These are phyloP conservation scores for Caerostris darwini DNA, from an alignment of 1,140 invertebrate genomes.

Conservation along the genomic window DNA sequence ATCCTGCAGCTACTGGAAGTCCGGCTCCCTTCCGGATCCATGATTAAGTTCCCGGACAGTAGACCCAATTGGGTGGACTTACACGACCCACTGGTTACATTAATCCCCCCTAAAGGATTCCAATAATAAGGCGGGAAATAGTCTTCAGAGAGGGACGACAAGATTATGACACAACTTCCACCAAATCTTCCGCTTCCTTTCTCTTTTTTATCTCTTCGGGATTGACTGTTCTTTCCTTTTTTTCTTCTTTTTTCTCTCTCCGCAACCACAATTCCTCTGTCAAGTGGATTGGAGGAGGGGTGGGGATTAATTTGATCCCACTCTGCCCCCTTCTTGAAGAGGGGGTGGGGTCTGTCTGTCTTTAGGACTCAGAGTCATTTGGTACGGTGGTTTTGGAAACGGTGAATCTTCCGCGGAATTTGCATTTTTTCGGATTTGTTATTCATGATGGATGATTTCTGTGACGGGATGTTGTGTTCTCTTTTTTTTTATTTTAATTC, in stretches of 20 bases:
- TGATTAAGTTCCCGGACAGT: conserved; percentile 64
- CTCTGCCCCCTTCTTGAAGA: background rate
- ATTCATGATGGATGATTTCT: conserved; percentile 27
- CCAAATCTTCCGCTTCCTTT: conserved; percentile 17
- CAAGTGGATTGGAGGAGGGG: background rate
- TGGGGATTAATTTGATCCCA: conserved; percentile 11
- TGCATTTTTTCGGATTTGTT: conserved; percentile 26
- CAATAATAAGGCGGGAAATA: conserved; percentile 71
- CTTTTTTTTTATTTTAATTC: background rate
- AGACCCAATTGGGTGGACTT: conserved; percentile 69
- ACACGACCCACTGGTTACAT: conserved; percentile 50
- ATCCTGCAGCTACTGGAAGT: background rate
- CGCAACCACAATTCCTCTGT: background rate
- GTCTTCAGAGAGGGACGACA: conserved; percentile 38
- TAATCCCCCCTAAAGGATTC: conserved; percentile 68
- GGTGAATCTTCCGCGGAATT: conserved; percentile 9
- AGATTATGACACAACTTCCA: conserved; percentile 71
- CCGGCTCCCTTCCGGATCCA: conserved; percentile 7
- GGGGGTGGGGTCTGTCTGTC: background rate
- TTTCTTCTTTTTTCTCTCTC: background rate
- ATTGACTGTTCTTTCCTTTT: background rate
- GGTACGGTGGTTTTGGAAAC: background rate
- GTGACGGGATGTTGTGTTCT: background rate
- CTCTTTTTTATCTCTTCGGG: background rate
- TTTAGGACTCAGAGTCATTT: background rate